Base-by-base conservation (phyloP, 2,888 invertebrate species). In the Acanthoscelides obtectus region DNA sequence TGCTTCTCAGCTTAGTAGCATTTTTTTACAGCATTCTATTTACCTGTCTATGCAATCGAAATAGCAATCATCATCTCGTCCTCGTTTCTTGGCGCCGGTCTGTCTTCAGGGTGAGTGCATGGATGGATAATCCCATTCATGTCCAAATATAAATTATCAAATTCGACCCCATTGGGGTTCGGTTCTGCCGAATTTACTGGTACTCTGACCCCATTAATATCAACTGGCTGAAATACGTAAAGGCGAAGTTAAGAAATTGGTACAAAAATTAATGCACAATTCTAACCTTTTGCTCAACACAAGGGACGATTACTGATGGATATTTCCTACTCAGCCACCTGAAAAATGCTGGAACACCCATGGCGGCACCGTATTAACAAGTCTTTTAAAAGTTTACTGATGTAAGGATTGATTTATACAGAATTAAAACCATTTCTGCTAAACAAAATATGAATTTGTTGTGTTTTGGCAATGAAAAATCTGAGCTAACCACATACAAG, bases 311-410 rank as follows among this genome's bases (percentile, higher is more conserved):
- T 71, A 99, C 97, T 76, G 97, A 95, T 0, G 98, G 94, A 87
- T 99, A 99, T 88, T 99, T 99, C 78, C 94, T 91, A 83, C 95
- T 96, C 22, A 99, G 88, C 99, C 99, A 99, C 78, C 99, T 90
- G 84, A 99, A 99, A 87, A 99, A 99, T 86, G 99, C 99, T 87
- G 99, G 99, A 84, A 99, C 99, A 89, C 99, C 99, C 99, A 99
- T 99, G 66, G 45, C 17, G 45, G 12, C 45, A 45, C 45, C 17
- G 45, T 45, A 45, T 45, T 12, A 45, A 45, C 17, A 17, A 1
- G 6, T 45, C 45, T 45, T 6, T 12, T 12, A 12, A 45, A 45
- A 45, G 45, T 45, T 45, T 1, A 12, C 12, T 45, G 45, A 12
- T 45, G 17, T 12, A 45, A 45, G 45, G 1, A 45, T 12, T 45